Evolutionary conservation across 2,797 vertebrate genomes (phyloP).

Genomic region (Anabacerthia variegaticeps): DNA sequence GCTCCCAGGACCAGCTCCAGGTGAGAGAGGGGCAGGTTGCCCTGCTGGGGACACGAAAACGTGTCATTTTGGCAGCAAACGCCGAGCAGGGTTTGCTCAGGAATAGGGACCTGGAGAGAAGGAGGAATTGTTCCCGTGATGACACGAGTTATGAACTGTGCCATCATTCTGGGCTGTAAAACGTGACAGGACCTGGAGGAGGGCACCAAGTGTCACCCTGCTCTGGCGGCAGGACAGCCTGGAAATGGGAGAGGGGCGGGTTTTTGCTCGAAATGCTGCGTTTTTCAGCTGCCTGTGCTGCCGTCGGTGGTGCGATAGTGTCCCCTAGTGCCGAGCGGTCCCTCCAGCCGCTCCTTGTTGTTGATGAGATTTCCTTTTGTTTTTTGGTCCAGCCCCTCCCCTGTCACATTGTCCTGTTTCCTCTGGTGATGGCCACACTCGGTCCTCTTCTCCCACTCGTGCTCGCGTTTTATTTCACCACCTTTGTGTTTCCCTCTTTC

Average conservation of each 20-base stretch:
- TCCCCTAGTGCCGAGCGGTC: constrained; percentile 18
- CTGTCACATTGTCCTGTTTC: rapidly evolving
- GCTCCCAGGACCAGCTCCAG: not conserved
- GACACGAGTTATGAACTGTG: rapidly evolving
- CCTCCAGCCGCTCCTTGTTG: not conserved
- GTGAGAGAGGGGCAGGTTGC: rapidly evolving
- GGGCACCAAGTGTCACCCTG: rapidly evolving
- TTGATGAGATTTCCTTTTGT: too few relatives aligned
- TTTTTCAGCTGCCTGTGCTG: rapidly evolving
- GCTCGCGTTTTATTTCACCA: not conserved
- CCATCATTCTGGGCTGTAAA: rapidly evolving
- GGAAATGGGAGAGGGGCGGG: rapidly evolving
- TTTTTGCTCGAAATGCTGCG: not conserved
- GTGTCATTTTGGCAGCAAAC: not conserved
- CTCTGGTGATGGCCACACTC: not conserved
- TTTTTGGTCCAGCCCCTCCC: not conserved
- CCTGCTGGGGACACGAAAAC: not conserved
- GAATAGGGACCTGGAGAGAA: not conserved
- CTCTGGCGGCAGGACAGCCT: rapidly evolving
- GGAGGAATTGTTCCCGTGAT: rapidly evolving
- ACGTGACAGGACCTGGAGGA: rapidly evolving
- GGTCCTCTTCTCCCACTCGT: not conserved
- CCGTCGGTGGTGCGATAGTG: not conserved
- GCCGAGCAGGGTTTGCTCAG: not conserved
- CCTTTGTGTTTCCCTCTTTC: not conserved